Evolutionary conservation across 1,140 invertebrate species (phyloP).

Genomic region (Phymorhynchus buccinoides): DNA sequence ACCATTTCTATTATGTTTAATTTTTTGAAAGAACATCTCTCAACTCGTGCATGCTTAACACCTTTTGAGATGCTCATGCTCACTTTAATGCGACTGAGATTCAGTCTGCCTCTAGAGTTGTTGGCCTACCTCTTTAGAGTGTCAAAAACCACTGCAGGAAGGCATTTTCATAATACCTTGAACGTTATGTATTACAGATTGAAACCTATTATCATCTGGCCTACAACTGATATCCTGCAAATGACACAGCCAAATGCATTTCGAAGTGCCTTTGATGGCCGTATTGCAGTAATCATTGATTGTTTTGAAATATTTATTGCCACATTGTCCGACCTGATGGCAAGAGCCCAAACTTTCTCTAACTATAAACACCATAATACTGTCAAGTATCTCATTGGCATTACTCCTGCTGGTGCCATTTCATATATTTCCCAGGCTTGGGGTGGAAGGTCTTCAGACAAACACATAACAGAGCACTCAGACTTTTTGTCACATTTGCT

Average conservation of each 20-base stretch:
- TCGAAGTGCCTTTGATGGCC: too few species aligned
- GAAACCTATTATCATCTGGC: conserved; percentile 46
- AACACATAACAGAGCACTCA: conserved; percentile 43
- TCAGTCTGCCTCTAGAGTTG: too few species aligned
- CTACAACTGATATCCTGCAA: too few species aligned
- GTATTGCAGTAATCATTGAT: conserved; percentile 22
- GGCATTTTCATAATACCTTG: conserved; percentile 33
- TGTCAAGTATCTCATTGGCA: conserved; percentile 48
- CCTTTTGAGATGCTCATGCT: not conserved
- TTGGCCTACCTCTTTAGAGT: conserved; percentile 46
- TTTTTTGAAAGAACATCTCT: not conserved
- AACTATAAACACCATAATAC: conserved; percentile 33
- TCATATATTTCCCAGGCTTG: conserved; percentile 42
- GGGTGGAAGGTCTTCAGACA: conserved; percentile 48
- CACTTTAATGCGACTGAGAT: not conserved
- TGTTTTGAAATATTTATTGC: conserved; percentile 32
- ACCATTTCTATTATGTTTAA: not conserved
- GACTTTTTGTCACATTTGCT: conserved; percentile 32
- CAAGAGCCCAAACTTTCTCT: too few species aligned
- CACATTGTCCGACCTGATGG: conserved; percentile 27
- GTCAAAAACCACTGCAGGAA: conserved; percentile 27
- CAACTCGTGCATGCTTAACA: not conserved
- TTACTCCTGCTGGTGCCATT: conserved; percentile 43
- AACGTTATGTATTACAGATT: conserved; percentile 44
- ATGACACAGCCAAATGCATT: too few species aligned